Evolutionary conservation across 2,797 vertebrate genomes (phyloP).

Genomic region (Smutsia gigantea): DNA sequence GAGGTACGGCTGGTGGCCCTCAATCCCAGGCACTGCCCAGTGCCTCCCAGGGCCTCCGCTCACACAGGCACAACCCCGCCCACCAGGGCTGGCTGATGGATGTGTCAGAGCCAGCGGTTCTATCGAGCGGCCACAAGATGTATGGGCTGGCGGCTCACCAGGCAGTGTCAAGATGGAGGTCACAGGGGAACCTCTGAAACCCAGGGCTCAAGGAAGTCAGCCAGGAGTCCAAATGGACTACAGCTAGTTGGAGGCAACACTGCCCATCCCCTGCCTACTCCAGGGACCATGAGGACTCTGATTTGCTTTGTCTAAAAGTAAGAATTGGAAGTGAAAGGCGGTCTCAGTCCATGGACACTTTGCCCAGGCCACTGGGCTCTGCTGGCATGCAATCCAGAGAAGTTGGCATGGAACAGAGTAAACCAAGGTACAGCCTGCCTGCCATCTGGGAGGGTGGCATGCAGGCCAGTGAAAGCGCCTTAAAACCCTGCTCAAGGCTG

Average conservation of each 20-base stretch:
- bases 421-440: background rate
- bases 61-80: conserved; percentile 23
- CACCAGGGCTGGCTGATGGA: conserved; percentile 73
- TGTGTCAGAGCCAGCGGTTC: conserved; percentile 78
- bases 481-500: background rate
- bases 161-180: conserved; percentile 79
- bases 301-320: conserved; percentile 18
- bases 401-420: background rate
- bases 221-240: background rate
- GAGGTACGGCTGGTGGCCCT: conserved; percentile 41
- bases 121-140: conserved; percentile 81
- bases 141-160: conserved; percentile 78
- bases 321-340: background rate
- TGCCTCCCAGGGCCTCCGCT: background rate
- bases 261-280: background rate
- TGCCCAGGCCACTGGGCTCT: background rate
- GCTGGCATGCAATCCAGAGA: background rate
- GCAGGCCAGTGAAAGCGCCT: background rate
- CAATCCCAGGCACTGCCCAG: conserved; percentile 18
- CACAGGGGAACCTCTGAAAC: conserved; percentile 65
- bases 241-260: background rate
- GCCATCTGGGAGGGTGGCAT: background rate
- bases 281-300: background rate
- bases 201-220: background rate
- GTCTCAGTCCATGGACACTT: background rate